These are phyloP conservation scores for Cydia fagiglandana DNA, from an alignment of 1,140 invertebrate species.

Conservation along the genomic window DNA sequence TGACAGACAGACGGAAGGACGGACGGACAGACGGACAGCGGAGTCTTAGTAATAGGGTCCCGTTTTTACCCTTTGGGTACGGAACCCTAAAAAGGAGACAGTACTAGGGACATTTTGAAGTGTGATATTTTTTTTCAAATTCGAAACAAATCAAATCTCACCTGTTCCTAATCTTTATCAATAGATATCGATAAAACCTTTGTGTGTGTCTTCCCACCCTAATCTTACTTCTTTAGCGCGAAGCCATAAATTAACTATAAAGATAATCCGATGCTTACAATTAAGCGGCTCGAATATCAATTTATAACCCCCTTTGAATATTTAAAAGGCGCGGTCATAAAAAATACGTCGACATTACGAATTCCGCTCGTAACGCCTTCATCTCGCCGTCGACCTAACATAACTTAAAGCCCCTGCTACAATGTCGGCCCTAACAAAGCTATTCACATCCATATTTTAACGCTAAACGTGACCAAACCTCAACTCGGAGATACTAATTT, in stretches of 20 bases:
- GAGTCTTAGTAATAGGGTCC: too few species aligned
- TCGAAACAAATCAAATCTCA: not conserved
- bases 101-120: too few species aligned
- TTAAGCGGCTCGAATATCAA: conserved; percentile 36
- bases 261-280: conserved; percentile 31
- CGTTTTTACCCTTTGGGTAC: too few species aligned
- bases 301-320: conserved; percentile 48
- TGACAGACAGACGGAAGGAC: too few species aligned
- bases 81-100: too few species aligned
- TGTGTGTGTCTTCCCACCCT: conserved; percentile 15
- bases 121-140: too few species aligned
- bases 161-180: conserved; percentile 13
- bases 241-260: conserved; percentile 28
- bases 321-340: conserved; percentile 44
- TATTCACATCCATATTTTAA: conserved; percentile 74
- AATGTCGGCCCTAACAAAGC: conserved; percentile 61
- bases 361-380: conserved; percentile 65
- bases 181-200: not conserved
- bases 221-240: conserved; percentile 27
- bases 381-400: conserved; percentile 67
- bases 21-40: too few species aligned
- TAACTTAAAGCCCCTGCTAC: conserved; percentile 62
- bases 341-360: conserved; percentile 52
- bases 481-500: conserved; percentile 68
- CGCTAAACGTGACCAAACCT: conserved; percentile 63